Conservation (phyloP, 64 coral and sea anemone genomes). For the Pocillopora verrucosa region DNA sequence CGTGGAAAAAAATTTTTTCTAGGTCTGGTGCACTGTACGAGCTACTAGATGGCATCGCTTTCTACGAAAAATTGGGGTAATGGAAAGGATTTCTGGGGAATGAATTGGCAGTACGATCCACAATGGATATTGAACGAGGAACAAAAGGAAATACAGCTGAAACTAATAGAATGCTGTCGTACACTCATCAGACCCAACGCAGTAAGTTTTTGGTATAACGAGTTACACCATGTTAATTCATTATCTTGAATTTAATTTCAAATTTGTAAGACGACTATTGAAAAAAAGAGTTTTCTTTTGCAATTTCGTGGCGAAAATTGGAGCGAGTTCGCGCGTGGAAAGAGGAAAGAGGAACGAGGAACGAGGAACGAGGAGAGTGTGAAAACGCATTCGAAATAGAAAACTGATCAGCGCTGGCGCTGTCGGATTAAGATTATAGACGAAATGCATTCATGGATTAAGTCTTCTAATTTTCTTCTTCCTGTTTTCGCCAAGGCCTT, state of each 20-base stretch:
- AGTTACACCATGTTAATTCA: not conserved
- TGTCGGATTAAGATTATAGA: too few species aligned
- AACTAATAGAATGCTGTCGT: slow-evolving; percentile 3
- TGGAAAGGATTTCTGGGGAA: slow-evolving; percentile 12
- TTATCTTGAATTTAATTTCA: not conserved
- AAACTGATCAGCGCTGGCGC: too few species aligned
- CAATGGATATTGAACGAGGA: slow-evolving; percentile 16
- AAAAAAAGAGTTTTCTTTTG: too few species aligned
- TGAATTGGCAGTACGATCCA: slow-evolving; percentile 14
- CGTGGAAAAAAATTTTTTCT: too few species aligned
- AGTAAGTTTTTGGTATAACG: not conserved
- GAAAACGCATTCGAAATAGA: too few species aligned
- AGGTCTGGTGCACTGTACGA: not conserved
- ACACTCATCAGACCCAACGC: slow-evolving; percentile 30
- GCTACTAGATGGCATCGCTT: not conserved
- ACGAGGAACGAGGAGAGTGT: too few species aligned
- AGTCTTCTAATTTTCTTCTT: too few species aligned
- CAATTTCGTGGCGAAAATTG: too few species aligned
- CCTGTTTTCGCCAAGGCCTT: too few species aligned
- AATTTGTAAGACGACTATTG: not conserved
- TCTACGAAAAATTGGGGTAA: not conserved
- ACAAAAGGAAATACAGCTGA: slow-evolving; percentile 17
- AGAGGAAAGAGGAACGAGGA: too few species aligned
- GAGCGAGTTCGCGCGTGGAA: too few species aligned
- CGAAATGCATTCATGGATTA: too few species aligned